Conservation (phyloP, 2,888 invertebrate species). For the Corbicula japonica region DNA sequence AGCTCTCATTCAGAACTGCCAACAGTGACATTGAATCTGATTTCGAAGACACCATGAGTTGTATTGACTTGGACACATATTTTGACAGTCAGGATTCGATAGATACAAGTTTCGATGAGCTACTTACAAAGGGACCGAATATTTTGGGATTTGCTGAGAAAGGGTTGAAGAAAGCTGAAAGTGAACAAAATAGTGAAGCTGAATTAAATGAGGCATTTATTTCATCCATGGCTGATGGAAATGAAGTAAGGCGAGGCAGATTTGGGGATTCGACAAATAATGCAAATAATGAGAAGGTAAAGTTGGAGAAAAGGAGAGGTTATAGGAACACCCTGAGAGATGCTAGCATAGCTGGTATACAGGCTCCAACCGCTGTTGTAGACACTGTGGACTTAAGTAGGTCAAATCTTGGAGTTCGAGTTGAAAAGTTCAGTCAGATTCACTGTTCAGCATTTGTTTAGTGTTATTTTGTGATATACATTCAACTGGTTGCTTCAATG, state of each 20-base stretch:
- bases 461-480: no score
- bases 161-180: neutral
- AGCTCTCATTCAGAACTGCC: slow-evolving; percentile 26
- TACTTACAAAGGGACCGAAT: slow-evolving; percentile 11
- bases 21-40: slow-evolving; percentile 23
- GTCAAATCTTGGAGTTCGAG: no score
- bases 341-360: slow-evolving; percentile 49
- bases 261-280: neutral
- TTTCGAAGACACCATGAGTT: no score
- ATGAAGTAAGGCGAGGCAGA: neutral
- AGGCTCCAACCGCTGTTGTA: slow-evolving; percentile 43
- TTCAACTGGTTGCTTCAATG: no score
- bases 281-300: neutral
- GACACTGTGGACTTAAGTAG: slow-evolving; percentile 47
- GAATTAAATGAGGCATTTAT: slow-evolving; percentile 27
- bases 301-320: neutral
- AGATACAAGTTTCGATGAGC: no score
- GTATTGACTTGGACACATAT: no score
- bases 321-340: slow-evolving; percentile 28
- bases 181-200: slow-evolving; percentile 3
- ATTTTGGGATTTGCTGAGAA: slow-evolving; percentile 24
- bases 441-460: no score
- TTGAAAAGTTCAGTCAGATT: no score
- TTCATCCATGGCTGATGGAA: neutral
- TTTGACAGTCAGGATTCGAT: no score